Conservation (phyloP, 2,113 vertebrate species). For the Tachysurus fulvidraco region DNA sequence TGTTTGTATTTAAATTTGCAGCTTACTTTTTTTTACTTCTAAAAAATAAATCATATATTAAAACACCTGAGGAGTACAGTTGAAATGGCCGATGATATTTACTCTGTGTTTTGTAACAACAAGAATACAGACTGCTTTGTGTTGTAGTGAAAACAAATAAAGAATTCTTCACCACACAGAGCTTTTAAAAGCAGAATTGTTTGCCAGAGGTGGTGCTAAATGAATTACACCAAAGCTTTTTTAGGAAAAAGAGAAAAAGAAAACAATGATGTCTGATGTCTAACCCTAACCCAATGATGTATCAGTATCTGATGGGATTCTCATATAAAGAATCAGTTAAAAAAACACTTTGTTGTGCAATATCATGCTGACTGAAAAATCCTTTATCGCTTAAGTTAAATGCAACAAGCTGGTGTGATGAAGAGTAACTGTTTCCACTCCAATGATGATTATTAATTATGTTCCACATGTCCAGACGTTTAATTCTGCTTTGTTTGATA, state of each 20-base stretch:
- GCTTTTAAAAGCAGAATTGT: conserved; percentile 35
- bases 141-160: conserved; percentile 32
- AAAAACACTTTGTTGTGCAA: no score
- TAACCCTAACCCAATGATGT: no score
- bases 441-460: not conserved
- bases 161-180: conserved; percentile 20
- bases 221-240: not conserved
- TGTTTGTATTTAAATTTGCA: not conserved
- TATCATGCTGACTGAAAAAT: not conserved
- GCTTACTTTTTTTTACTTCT: not conserved
- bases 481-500: no score
- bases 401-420: no score
- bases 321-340: not conserved
- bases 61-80: not conserved
- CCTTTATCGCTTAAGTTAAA: not conserved
- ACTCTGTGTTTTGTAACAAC: conserved; percentile 18
- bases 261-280: no score
- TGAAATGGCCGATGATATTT: not conserved
- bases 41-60: not conserved
- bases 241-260: not conserved
- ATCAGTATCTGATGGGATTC: not conserved
- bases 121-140: conserved; percentile 5
- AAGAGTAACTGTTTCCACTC: not conserved
- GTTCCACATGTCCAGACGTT: not conserved
- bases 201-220: conserved; percentile 38